Conservation (phyloP, 2,113 vertebrate genomes). For the Pedetes capensis region DNA sequence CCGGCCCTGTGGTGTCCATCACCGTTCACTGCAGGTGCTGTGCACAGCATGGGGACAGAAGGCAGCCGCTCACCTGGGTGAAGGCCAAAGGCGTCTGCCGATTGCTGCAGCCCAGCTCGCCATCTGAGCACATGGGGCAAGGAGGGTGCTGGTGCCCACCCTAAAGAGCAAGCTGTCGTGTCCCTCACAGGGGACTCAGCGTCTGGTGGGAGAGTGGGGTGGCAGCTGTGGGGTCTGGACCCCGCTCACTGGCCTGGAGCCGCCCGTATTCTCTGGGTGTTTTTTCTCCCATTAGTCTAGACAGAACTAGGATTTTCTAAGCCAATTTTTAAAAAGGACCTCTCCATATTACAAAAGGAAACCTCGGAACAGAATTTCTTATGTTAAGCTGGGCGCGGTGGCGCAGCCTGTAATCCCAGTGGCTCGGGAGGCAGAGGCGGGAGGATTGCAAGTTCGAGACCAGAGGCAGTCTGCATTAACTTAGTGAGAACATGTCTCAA, state of each 20-base stretch:
- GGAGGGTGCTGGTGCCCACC: too few relatives aligned
- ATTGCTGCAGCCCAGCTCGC: neutral
- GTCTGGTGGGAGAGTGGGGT: too few relatives aligned
- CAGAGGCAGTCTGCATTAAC: too few relatives aligned
- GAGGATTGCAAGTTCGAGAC: too few relatives aligned
- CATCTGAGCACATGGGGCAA: rapidly evolving
- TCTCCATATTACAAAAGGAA: neutral
- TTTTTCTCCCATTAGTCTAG: neutral
- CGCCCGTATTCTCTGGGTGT: neutral
- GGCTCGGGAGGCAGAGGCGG: too few relatives aligned
- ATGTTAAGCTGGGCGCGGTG: too few relatives aligned
- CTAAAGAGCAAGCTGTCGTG: neutral
- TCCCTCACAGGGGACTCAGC: too few relatives aligned
- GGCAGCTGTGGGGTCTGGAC: too few relatives aligned
- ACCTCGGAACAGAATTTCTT: neutral
- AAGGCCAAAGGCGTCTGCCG: neutral
- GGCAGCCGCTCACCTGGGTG: neutral
- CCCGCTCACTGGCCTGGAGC: neutral
- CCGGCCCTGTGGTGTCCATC: too few relatives aligned
- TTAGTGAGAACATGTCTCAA: too few relatives aligned
- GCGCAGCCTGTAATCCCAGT: too few relatives aligned
- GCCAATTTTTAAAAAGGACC: neutral
- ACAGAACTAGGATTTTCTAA: neutral
- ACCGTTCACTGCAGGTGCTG: neutral
- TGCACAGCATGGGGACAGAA: too few relatives aligned